Conservation (phyloP, 2,113 vertebrate species). For the Anhinga anhinga region DNA sequence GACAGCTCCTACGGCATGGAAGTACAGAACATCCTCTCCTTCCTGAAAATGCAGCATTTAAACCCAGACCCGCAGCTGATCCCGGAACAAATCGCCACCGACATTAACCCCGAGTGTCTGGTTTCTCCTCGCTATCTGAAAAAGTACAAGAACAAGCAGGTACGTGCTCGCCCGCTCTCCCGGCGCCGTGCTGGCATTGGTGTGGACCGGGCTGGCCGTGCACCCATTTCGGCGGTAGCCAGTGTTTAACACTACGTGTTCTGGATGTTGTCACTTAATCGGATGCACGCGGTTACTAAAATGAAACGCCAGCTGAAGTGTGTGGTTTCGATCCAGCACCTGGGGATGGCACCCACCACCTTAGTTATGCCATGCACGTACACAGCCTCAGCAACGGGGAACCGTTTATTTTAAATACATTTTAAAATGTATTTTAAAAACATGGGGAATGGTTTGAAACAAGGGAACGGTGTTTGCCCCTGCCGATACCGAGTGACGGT, state of each 20-base stretch:
- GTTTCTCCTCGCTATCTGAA: conserved; percentile 97
- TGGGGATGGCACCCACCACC: background rate
- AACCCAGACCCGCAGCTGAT: conserved; percentile 95
- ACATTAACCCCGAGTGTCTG: conserved; percentile 95
- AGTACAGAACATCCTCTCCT: conserved; percentile 98
- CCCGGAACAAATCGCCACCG: conserved; percentile 88
- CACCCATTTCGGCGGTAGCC: background rate
- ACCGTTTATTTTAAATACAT: accelerated
- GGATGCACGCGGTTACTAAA: conserved; percentile 18
- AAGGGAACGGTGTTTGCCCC: background rate
- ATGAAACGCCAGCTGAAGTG: background rate
- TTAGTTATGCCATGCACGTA: background rate
- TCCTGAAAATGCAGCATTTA: conserved; percentile 98
- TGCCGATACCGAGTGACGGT: background rate
- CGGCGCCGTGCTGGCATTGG: accelerated
- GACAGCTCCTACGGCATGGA: conserved; percentile 97
- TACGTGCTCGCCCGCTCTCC: conserved; percentile 20
- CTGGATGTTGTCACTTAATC: background rate
- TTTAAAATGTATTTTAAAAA: background rate
- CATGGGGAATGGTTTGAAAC: background rate
- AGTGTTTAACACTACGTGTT: background rate
- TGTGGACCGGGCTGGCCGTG: background rate
- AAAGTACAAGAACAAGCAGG: conserved; percentile 99
- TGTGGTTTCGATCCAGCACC: background rate
- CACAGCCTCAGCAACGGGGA: background rate